Evolutionary conservation across 1,140 invertebrate species (phyloP), one percentile per base, ranked within the genome.

Genomic region (Formica selysi): DNA sequence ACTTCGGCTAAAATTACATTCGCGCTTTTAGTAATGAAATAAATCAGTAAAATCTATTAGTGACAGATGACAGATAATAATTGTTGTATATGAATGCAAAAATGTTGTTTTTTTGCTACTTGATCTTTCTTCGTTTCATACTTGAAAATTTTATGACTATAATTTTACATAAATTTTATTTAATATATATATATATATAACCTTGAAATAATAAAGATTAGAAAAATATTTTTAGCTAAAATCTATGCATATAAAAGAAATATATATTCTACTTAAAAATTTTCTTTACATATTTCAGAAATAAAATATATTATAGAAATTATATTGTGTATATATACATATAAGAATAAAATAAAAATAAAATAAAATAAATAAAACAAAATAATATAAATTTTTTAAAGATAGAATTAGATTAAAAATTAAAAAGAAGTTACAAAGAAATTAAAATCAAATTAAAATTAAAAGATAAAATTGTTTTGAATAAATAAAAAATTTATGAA

Each of bases 391-490:
- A 29, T 70, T 29, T 48, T 19, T 48, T 1, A 44, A 44, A 48
- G 13, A 13, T 48, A 48, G 13, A 4, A 48, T 48, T 48, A 48
- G 13, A 16, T 48, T 48, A 16, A 16, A 26, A 2, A 10, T 16
- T 22, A 38, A 16, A 22, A 8, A 22, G 4, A 73, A 48, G 13
- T 73, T 36, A 38, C 19, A 22, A n/a, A 29, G 19, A 38, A 22
- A 70, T 51, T 71, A 22, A 13, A 22, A 71, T 71, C 32, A 11
- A 32, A 71, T 54, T 54, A 1, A 57, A 74, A 59, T 41, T 26
- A 61, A 38, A 26, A 73, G 22, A 26, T 4, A 36, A 8, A 74
- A 29, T 51, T 22, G 6, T 13, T 59, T 36, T 8, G 4, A 32
- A n/a, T 64, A 64, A 76, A 41, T 41, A 16, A 41, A 1, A 61